Percentiles rank a stretch among this genome's conserved stretches.
phyloP scores from a whole-genome alignment of 2,888 invertebrate species.

The Drosophila lutescens region DNA sequence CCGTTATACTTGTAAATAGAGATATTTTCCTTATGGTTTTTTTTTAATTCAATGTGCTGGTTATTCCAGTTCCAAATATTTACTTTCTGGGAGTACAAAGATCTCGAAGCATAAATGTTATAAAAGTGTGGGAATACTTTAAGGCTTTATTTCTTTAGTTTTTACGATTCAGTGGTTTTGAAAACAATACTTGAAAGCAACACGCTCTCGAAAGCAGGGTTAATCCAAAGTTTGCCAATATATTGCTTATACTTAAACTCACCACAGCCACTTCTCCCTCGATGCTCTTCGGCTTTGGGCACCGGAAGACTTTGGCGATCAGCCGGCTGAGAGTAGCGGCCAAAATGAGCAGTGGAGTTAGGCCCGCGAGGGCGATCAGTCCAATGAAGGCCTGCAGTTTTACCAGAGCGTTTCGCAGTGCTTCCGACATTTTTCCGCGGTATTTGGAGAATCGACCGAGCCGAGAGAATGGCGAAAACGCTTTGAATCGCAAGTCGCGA shows the following conservation, averaged over 20 bases:
- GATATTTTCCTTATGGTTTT: neutral
- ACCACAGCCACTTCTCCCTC: slow-evolving; percentile 72
- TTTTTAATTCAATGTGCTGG: neutral
- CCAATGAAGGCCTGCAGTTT: slow-evolving; percentile 15
- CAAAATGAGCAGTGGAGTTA: slow-evolving; percentile 44
- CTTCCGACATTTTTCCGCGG: slow-evolving; percentile 25
- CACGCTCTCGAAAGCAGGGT: neutral
- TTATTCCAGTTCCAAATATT: neutral
- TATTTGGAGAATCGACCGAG: slow-evolving; percentile 4
- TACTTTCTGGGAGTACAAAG: too few relatives aligned
- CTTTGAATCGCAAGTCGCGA: slow-evolving; percentile 22
- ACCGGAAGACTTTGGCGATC: neutral
- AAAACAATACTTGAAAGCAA: neutral
- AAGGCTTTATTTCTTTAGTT: too few relatives aligned
- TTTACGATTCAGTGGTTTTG: neutral
- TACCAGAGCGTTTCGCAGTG: neutral
- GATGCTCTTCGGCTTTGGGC: slow-evolving; percentile 32
- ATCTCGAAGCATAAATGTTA: too few relatives aligned
- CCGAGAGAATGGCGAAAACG: slow-evolving; percentile 21
- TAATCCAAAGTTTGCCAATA: too few relatives aligned
- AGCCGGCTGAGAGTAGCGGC: slow-evolving; percentile 38
- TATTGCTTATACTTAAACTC: slow-evolving; percentile 30
- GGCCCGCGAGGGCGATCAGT: slow-evolving; percentile 5
- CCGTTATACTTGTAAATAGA: neutral
- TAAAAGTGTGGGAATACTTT: too few relatives aligned